phyloP scores from a whole-genome alignment of 2,888 invertebrate genomes.

The Nesidiocoris tenuis region DNA sequence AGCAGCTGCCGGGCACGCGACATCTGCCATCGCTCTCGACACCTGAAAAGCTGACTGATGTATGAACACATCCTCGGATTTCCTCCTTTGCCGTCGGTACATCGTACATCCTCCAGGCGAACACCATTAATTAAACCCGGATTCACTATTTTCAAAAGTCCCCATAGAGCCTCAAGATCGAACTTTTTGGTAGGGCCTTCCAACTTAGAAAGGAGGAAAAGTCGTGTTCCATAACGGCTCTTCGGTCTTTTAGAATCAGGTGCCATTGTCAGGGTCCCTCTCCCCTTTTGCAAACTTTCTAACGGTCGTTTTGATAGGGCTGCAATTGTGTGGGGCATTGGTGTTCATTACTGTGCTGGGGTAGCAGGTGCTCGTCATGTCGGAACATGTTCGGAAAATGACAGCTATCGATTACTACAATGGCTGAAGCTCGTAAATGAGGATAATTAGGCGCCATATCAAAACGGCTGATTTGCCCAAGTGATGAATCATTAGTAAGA shows the following conservation, averaged over 20 bases:
- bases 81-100: background rate
- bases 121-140: conserved; percentile 33
- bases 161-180: background rate
- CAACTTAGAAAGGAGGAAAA: conserved; percentile 1
- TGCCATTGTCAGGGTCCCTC: conserved; percentile 12
- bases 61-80: conserved; percentile 38
- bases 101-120: conserved; percentile 9
- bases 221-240: conserved; percentile 34
- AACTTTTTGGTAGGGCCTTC: background rate
- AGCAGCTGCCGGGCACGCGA: conserved; percentile 38
- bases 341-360: background rate
- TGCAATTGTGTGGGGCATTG: conserved; percentile 1
- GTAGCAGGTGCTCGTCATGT: conserved; percentile 17
- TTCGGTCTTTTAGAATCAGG: conserved; percentile 25
- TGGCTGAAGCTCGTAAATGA: too few relatives aligned
- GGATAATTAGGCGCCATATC: too few relatives aligned
- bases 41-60: conserved; percentile 43
- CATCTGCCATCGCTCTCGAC: conserved; percentile 34
- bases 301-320: conserved; percentile 37
- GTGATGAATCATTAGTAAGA: too few relatives aligned
- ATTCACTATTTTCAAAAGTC: conserved; percentile 11
- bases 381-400: background rate
- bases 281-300: conserved; percentile 23
- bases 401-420: too few relatives aligned
- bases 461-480: too few relatives aligned